These are phyloP conservation scores for Leucophenga maculata DNA, from an alignment of 2,888 invertebrate species.

Conservation along the genomic window DNA sequence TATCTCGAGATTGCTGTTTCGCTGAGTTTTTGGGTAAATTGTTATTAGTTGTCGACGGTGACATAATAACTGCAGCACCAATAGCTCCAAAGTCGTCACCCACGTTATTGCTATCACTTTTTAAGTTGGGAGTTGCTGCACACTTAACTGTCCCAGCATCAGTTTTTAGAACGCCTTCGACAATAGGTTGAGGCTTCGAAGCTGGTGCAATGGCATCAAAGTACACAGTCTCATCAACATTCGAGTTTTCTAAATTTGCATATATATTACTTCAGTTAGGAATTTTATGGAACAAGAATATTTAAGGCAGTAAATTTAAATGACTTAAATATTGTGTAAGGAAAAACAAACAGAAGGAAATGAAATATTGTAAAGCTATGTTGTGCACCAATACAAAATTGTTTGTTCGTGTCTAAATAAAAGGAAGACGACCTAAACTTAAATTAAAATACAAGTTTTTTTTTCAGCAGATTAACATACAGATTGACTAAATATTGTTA, in stretches of 20 bases:
- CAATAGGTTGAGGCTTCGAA: not conserved
- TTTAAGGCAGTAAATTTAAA: not conserved
- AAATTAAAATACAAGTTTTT: too few species aligned
- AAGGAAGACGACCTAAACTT: too few species aligned
- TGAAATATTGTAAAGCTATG: too few species aligned
- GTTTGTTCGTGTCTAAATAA: too few species aligned
- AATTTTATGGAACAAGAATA: not conserved
- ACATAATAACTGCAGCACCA: not conserved
- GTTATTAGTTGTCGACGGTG: constrained; percentile 26
- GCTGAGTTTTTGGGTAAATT: constrained; percentile 15
- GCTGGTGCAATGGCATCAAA: constrained; percentile 81
- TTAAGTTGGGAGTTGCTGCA: constrained; percentile 14
- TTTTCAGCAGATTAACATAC: too few species aligned
- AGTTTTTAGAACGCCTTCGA: too few species aligned
- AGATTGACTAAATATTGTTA: too few species aligned
- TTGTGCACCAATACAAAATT: too few species aligned
- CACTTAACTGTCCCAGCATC: constrained; percentile 64
- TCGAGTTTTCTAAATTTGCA: constrained; percentile 73
- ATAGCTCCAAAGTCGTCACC: constrained; percentile 43
- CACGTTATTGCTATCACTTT: constrained; percentile 36
- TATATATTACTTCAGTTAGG: too few species aligned
- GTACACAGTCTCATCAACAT: constrained; percentile 84
- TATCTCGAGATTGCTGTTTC: constrained; percentile 19
- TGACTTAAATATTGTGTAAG: too few species aligned
- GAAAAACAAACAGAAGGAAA: too few species aligned